Conservation (phyloP, 2,113 vertebrate species). For the Proteles cristata region DNA sequence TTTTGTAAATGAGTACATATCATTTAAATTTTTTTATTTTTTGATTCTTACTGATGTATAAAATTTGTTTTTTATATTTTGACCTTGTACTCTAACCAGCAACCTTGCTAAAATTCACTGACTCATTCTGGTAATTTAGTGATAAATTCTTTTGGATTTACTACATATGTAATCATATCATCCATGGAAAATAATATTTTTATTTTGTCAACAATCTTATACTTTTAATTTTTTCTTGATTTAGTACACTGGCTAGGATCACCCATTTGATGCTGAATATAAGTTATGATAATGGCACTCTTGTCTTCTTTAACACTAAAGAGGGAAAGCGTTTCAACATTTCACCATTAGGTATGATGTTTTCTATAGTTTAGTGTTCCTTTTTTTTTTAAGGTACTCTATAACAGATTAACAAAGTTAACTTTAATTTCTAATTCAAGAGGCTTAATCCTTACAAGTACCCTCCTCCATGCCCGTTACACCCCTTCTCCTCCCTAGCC, state of each 20-base stretch:
- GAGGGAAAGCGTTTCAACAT: background rate
- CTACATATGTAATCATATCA: background rate
- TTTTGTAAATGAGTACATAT: background rate
- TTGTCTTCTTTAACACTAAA: background rate
- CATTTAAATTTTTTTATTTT: background rate
- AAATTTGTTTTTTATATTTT: background rate
- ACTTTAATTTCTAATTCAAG: background rate
- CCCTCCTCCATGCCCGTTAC: too few relatives aligned
- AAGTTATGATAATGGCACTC: background rate
- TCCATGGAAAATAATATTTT: background rate
- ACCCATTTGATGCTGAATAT: background rate
- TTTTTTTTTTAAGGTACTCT: background rate
- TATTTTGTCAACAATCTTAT: background rate
- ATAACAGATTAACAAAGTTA: background rate
- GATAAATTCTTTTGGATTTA: background rate
- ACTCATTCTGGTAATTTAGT: background rate
- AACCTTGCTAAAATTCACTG: background rate
- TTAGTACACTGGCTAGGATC: background rate
- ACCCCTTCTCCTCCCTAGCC: too few relatives aligned
- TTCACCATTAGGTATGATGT: background rate
- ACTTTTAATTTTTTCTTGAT: background rate
- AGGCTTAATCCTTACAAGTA: background rate
- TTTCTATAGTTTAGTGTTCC: background rate
- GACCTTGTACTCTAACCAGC: background rate
- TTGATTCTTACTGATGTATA: background rate